Evolutionary conservation across 2,888 invertebrate genomes (phyloP).

Genomic region (Nomada fabriciana): DNA sequence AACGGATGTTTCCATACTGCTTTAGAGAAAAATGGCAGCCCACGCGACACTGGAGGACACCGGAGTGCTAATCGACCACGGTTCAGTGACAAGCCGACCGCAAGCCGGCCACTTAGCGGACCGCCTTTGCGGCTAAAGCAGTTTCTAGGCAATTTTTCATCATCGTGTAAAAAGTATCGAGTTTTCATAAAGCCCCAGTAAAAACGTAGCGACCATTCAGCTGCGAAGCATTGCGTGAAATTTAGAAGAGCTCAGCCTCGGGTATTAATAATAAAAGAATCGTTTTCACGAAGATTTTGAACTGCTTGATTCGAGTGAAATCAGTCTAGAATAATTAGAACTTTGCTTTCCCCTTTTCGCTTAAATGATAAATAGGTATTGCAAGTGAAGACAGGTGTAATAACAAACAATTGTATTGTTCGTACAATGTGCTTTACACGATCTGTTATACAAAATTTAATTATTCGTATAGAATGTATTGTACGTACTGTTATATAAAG

Average conservation of each 20-base stretch:
- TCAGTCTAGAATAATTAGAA: not conserved
- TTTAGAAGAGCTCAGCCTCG: not conserved
- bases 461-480: not conserved
- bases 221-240: not conserved
- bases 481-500: not conserved
- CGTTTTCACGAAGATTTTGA: not conserved
- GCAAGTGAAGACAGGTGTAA: not conserved
- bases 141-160: slow-evolving; percentile 40
- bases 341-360: too few species aligned
- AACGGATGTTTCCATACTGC: slow-evolving; percentile 29
- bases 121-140: slow-evolving; percentile 48
- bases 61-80: slow-evolving; percentile 60
- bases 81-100: slow-evolving; percentile 46
- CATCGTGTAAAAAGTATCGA: slow-evolving; percentile 37
- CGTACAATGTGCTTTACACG: not conserved
- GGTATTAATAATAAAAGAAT: not conserved
- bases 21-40: slow-evolving; percentile 39
- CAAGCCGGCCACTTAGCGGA: slow-evolving; percentile 59
- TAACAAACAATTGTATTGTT: not conserved
- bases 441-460: not conserved
- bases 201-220: not conserved
- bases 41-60: slow-evolving; percentile 46
- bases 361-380: too few species aligned
- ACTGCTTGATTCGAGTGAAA: too few species aligned
- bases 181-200: not conserved